Evolutionary conservation across 1,140 invertebrate species (phyloP).

Genomic region (Bombus huntii): DNA sequence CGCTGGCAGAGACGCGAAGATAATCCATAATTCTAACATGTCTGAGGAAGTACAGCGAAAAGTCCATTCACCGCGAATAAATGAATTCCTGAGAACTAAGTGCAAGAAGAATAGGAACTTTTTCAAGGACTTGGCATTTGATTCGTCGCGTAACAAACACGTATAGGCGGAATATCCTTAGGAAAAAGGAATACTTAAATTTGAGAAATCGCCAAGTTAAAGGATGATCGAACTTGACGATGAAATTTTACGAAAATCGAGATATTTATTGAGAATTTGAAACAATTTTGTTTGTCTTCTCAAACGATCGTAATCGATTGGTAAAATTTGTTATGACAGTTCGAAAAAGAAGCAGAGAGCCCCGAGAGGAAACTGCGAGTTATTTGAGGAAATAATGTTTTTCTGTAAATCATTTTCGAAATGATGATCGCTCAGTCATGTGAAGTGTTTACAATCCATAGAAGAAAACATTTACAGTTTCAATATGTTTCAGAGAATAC

Average conservation of each 20-base stretch:
- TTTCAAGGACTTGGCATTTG: neutral
- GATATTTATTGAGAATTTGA: neutral
- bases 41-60: slow-evolving; percentile 18
- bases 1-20: slow-evolving; percentile 14
- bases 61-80: slow-evolving; percentile 34
- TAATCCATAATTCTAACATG: slow-evolving; percentile 31
- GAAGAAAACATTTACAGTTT: neutral
- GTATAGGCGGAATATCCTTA: too few relatives aligned
- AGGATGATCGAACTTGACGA: neutral
- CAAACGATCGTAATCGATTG: too few relatives aligned
- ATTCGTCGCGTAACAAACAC: neutral
- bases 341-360: too few relatives aligned
- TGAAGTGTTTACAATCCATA: neutral
- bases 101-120: slow-evolving; percentile 3
- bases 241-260: neutral
- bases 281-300: neutral
- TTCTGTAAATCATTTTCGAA: neutral
- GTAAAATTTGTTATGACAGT: too few relatives aligned
- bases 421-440: neutral
- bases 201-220: neutral
- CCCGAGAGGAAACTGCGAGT: too few relatives aligned
- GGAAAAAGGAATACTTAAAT: neutral
- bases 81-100: slow-evolving; percentile 17
- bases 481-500: neutral
- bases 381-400: neutral